Percentiles rank a stretch among this genome's conserved stretches.
These are phyloP conservation scores for Melanitta fusca DNA, from an alignment of 2,797 vertebrate species.

Conservation along the genomic window DNA sequence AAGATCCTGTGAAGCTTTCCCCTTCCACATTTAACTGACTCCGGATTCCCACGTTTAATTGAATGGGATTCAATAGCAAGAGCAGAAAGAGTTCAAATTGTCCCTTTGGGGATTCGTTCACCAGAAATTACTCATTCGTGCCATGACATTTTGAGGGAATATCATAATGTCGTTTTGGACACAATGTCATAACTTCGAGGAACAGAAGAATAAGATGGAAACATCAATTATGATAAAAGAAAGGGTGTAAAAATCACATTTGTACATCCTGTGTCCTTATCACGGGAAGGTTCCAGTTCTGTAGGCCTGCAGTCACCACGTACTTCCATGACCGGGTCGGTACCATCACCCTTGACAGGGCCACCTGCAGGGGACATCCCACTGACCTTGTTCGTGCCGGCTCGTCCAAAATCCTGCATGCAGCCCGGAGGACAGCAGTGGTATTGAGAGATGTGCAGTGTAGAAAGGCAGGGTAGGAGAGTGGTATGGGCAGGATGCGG, in stretches of 20 bases:
- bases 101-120: slow-evolving; percentile 41
- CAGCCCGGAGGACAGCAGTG: not conserved
- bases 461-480: not conserved
- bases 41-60: slow-evolving; percentile 49
- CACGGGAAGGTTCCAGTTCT: not conserved
- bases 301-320: fast-evolving
- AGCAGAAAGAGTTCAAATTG: slow-evolving; percentile 56
- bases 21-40: slow-evolving; percentile 57
- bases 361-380: not conserved
- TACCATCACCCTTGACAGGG: fast-evolving
- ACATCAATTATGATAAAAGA: slow-evolving; percentile 25
- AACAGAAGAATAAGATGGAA: slow-evolving; percentile 32
- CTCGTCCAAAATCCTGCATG: not conserved
- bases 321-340: not conserved
- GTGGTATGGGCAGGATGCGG: not conserved
- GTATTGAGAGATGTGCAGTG: fast-evolving
- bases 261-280: not conserved
- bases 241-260: slow-evolving; percentile 4
- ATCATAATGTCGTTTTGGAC: slow-evolving; percentile 56
- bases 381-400: not conserved
- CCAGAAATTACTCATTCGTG: slow-evolving; percentile 55
- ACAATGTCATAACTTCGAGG: slow-evolving; percentile 58
- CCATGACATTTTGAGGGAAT: slow-evolving; percentile 42
- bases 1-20: slow-evolving; percentile 45
- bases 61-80: slow-evolving; percentile 58